Percentiles rank a stretch among this genome's conserved stretches.
Evolutionary conservation across 2,888 invertebrate genomes (phyloP).

Genomic region (Eristalis intricaria): DNA sequence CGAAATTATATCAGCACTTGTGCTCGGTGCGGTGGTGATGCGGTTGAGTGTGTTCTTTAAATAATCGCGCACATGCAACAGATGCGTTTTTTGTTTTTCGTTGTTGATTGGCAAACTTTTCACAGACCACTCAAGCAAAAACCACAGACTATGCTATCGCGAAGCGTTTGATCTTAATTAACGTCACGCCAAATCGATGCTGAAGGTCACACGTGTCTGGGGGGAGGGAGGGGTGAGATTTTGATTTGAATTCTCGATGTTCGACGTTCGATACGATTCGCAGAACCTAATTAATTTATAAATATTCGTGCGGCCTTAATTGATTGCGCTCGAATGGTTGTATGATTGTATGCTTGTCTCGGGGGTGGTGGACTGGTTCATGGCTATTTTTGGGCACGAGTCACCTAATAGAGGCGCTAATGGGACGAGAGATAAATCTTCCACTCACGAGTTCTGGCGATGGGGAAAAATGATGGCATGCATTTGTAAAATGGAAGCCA

Average conservation of each 20-base stretch:
- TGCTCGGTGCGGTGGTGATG: not conserved
- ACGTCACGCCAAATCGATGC: conserved; percentile 30
- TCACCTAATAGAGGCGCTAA: conserved; percentile 15
- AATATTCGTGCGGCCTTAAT: not conserved
- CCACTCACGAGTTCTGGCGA: not conserved
- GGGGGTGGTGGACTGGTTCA: not conserved
- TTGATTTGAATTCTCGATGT: conserved; percentile 29
- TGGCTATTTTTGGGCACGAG: not conserved
- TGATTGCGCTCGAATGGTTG: not conserved
- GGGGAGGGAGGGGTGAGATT: not conserved
- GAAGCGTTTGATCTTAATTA: conserved; percentile 4
- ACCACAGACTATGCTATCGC: not conserved
- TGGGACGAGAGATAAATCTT: not conserved
- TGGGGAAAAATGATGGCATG: conserved; percentile 1
- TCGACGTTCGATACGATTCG: not conserved
- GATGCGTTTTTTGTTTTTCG: not conserved
- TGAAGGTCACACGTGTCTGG: conserved; percentile 55
- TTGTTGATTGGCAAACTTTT: not conserved
- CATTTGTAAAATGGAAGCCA: not conserved
- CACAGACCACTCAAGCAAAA: not conserved
- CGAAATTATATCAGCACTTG: not conserved
- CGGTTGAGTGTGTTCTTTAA: not conserved
- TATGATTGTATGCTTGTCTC: not conserved
- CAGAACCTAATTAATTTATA: conserved; percentile 23
- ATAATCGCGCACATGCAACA: not conserved